Base-by-base conservation (phyloP, 2,888 invertebrate species). In the Sabatieria punctata region DNA sequence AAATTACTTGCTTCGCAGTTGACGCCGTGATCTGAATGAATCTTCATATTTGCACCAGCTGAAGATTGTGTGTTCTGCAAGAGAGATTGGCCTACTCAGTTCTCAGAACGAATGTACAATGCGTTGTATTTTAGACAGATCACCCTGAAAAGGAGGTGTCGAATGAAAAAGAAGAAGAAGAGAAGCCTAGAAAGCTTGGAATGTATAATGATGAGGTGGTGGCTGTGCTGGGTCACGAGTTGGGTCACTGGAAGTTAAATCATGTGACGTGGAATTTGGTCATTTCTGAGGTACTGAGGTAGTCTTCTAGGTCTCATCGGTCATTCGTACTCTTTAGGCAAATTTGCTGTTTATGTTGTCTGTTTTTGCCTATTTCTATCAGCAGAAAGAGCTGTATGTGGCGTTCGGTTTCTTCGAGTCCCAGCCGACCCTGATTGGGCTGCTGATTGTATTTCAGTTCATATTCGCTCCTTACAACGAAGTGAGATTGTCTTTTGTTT, bases 381-480 rank as follows among this genome's bases (percentile, higher is more conserved):
- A 76, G 53, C 73, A 74, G 55, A 60, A 69, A 41, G 76, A 79
- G 22, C 73, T 97, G 59, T 99, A 88, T 63, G 74, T 75, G 49
- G 82, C 89, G 0, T 78, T 97, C 65, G 95, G 95, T 13, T 97
- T 97, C 65, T 71, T 74, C 3, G 67, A 75, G 45, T 74, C 75
- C 21, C 77, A 80, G 59, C 97, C 97, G 1, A 78, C 88, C 33
- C 72, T 97, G 19, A 83, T 97, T 56, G 95, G 97, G 4, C 71
- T 97, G 2, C 74, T 86, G 51, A 80, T 74, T 50, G 82, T 97
- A 6, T 75, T 85, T 56, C 83, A 85, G 65, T 85, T 83, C 67
- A 80, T 97, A 46, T 79, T 93, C 65, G 81, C 85, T 40, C 89
- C 93, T 1, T 85, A 91, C 61, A 86, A 91, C 69, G 81, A 85